Percentiles rank a stretch among this genome's conserved stretches.
Conservation (phyloP, 2,113 vertebrate genomes). For the Gasterosteus nipponicus region DNA sequence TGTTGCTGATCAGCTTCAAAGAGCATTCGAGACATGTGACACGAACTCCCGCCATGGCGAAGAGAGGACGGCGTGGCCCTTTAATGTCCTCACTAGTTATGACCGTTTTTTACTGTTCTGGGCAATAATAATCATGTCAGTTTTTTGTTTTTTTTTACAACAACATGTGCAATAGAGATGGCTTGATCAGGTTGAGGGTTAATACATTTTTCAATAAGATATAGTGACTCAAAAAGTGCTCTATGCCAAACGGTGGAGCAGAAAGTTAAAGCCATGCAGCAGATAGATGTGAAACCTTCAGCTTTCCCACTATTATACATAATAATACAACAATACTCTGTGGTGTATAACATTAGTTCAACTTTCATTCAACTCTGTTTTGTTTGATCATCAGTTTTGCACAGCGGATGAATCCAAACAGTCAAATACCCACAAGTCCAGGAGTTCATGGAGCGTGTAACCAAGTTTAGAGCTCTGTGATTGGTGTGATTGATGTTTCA, state of each 20-base stretch:
- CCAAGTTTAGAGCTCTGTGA: background rate
- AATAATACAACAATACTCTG: slow-evolving; percentile 18
- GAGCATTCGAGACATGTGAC: slow-evolving; percentile 46
- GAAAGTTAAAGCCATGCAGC: background rate
- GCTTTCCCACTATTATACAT: background rate
- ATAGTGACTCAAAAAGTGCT: too few relatives aligned
- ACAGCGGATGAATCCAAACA: background rate
- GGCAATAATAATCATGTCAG: too few relatives aligned
- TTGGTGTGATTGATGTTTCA: background rate
- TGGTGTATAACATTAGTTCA: background rate
- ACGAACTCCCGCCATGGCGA: slow-evolving; percentile 26
- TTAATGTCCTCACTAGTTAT: too few relatives aligned
- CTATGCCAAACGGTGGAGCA: too few relatives aligned
- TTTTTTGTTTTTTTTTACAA: too few relatives aligned
- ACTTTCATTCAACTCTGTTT: background rate
- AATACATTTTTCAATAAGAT: too few relatives aligned
- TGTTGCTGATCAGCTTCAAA: slow-evolving; percentile 45
- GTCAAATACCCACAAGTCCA: background rate
- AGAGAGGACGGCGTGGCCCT: slow-evolving; percentile 2
- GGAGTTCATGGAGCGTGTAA: background rate
- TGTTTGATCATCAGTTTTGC: background rate
- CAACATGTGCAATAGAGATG: too few relatives aligned
- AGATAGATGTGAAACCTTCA: slow-evolving; percentile 9
- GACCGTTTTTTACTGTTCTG: too few relatives aligned
- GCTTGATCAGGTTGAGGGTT: too few relatives aligned